A percentile compares a stretch with the other conserved stretches of the same genome.
Conservation (phyloP, 2,797 vertebrate species). For the Chloroceryle amazona region DNA sequence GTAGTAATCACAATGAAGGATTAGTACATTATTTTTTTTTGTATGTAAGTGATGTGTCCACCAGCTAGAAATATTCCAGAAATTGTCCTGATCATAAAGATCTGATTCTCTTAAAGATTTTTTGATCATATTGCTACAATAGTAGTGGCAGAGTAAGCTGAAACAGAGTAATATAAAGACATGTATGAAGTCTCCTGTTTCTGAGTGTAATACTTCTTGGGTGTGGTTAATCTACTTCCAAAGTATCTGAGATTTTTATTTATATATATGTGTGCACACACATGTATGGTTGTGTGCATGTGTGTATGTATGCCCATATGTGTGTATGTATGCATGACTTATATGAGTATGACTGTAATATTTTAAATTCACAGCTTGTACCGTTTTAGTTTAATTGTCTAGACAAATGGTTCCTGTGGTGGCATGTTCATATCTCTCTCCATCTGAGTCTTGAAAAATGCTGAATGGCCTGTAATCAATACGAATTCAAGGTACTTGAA, state of each 20-base stretch:
- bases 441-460: not conserved
- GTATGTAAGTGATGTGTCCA: not conserved
- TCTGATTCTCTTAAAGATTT: not conserved
- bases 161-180: not conserved
- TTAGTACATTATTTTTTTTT: not conserved
- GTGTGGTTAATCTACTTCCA: not conserved
- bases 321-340: not conserved
- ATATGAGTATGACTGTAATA: not conserved
- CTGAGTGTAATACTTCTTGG: not conserved
- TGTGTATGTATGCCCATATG: too few species aligned
- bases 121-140: not conserved
- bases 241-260: not conserved
- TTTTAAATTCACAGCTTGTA: not conserved
- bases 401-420: not conserved
- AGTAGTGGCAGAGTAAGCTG: not conserved
- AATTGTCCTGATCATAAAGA: not conserved
- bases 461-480: not conserved
- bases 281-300: rapidly evolving
- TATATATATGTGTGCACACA: too few species aligned
- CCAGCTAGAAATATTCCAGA: not conserved
- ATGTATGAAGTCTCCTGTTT: not conserved
- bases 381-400: not conserved
- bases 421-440: not conserved
- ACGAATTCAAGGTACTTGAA: constrained; percentile 7
- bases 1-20: not conserved